Evolutionary conservation across 2,113 vertebrate species (phyloP).

Genomic region (Paradoxurus hermaphroditus): DNA sequence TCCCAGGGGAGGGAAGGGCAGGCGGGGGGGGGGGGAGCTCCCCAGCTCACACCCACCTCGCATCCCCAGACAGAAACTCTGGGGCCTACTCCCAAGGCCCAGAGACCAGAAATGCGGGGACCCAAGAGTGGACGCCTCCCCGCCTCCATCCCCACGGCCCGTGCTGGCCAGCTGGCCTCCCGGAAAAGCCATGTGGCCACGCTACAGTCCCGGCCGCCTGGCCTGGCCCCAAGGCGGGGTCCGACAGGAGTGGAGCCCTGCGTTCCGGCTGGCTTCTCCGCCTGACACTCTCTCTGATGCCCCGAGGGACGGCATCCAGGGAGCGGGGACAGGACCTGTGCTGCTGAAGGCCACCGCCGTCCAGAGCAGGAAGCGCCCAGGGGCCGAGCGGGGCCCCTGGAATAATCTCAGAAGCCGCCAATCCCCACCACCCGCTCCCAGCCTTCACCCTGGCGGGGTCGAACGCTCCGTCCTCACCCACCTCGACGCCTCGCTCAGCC

Average conservation of each 20-base stretch:
- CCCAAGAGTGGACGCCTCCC: neutral
- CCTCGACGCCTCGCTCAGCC: neutral
- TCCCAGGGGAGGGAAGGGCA: neutral
- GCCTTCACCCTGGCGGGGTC: neutral
- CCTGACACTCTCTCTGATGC: neutral
- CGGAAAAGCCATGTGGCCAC: neutral
- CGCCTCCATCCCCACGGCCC: neutral
- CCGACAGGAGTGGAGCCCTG: neutral
- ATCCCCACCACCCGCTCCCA: rapidly evolving
- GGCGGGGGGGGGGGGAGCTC: too few species aligned
- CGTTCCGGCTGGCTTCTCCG: too few species aligned
- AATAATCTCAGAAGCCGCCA: rapidly evolving
- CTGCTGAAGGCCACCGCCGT: neutral
- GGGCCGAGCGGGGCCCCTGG: neutral
- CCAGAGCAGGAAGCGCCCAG: neutral
- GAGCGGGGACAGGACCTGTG: neutral
- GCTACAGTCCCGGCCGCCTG: neutral
- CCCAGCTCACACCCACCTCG: rapidly evolving
- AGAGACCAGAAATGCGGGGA: neutral
- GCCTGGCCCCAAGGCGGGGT: neutral
- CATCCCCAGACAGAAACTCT: neutral
- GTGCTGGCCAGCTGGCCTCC: neutral
- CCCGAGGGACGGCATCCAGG: rapidly evolving
- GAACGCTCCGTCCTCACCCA: neutral
- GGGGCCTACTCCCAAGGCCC: neutral